These are phyloP conservation scores for Rallus limicola DNA, from an alignment of 2,113 vertebrate genomes.

Conservation along the genomic window DNA sequence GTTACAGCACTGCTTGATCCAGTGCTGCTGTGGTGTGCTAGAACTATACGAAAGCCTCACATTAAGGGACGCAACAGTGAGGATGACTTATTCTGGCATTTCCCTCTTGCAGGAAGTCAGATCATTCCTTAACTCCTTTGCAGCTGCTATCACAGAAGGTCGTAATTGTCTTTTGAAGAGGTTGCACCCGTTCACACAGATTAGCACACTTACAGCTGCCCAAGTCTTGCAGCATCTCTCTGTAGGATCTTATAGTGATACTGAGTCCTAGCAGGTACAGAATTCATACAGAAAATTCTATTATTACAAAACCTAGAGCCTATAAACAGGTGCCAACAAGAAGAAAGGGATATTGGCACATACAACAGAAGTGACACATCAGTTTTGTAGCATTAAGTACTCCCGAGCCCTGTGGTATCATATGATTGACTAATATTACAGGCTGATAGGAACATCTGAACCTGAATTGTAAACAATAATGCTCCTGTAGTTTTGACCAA, in stretches of 20 bases:
- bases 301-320: not conserved
- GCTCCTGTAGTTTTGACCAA: not conserved
- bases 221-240: not conserved
- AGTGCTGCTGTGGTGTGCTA: not conserved
- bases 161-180: not conserved
- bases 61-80: not conserved
- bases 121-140: not conserved
- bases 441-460: not conserved
- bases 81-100: not conserved
- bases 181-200: not conserved
- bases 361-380: not conserved
- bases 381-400: not conserved
- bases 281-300: not conserved
- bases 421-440: not conserved
- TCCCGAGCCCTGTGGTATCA: not conserved
- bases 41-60: not conserved
- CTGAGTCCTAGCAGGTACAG: not conserved
- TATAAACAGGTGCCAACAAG: not conserved
- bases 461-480: not conserved
- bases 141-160: not conserved
- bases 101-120: not conserved
- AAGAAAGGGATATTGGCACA: not conserved
- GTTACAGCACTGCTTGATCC: not conserved
- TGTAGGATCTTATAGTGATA: not conserved
- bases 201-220: not conserved